A percentile compares a stretch with the other conserved stretches of the same genome.
phyloP scores from a whole-genome alignment of 1,140 invertebrate genomes.

The Streblospio benedicti region DNA sequence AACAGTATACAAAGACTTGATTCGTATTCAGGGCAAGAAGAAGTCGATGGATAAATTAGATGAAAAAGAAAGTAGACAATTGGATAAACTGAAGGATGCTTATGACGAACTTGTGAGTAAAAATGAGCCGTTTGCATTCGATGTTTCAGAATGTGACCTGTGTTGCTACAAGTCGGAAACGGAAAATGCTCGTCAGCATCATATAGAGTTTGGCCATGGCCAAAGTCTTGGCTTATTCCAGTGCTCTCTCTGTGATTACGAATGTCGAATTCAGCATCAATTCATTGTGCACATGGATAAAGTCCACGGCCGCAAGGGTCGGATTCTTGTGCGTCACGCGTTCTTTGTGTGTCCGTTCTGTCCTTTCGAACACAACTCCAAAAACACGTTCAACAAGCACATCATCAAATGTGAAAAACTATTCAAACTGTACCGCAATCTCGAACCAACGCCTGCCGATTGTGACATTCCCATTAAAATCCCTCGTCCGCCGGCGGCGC shows the following conservation, averaged over 20 bases:
- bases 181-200: conserved; percentile 5
- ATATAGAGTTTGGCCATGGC: conserved; percentile 9
- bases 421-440: conserved; percentile 11
- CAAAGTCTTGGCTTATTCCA: not conserved
- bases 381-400: conserved; percentile 2
- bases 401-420: conserved; percentile 12
- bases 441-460: conserved; percentile 15
- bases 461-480: conserved; percentile 16
- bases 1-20: conserved; percentile 18
- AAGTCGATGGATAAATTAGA: conserved; percentile 8
- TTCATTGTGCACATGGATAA: conserved; percentile 10
- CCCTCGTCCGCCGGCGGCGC: too few relatives aligned
- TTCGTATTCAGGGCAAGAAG: conserved; percentile 12
- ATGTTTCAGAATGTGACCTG: not conserved
- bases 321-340: not conserved
- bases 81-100: conserved; percentile 14
- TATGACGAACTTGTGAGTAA: conserved; percentile 9
- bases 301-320: conserved; percentile 7
- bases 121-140: conserved; percentile 5
- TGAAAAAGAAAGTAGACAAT: conserved; percentile 15
- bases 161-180: conserved; percentile 8
- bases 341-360: conserved; percentile 10
- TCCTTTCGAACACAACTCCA: conserved; percentile 12
- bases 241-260: not conserved
- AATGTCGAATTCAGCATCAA: not conserved